A percentile compares a stretch with the other conserved stretches of the same genome.
These are phyloP conservation scores for Pollicipes pollicipes DNA, from an alignment of 1,140 invertebrate genomes.

Conservation along the genomic window DNA sequence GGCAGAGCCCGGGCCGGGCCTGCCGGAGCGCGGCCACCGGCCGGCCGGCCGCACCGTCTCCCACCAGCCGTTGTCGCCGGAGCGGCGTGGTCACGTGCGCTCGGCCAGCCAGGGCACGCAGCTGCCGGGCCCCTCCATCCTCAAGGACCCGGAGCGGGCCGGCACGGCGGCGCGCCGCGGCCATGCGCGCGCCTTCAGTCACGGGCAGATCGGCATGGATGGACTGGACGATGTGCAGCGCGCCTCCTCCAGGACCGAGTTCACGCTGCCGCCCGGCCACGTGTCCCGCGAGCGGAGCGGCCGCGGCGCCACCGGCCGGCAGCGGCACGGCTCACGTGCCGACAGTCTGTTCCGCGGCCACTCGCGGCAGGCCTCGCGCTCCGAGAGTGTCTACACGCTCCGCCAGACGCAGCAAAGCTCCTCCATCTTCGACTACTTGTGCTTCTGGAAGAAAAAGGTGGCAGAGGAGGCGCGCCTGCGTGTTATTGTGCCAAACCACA, in stretches of 20 bases:
- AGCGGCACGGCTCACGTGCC: slow-evolving; percentile 13
- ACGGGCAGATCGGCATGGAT: slow-evolving; percentile 49
- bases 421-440: slow-evolving; percentile 18
- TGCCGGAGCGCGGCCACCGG: not conserved
- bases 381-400: slow-evolving; percentile 74
- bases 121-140: slow-evolving; percentile 10
- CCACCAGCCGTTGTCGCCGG: not conserved
- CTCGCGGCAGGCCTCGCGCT: slow-evolving; percentile 42
- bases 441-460: slow-evolving; percentile 29
- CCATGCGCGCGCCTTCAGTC: slow-evolving; percentile 66
- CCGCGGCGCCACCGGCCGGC: slow-evolving; percentile 10
- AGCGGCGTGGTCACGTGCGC: slow-evolving; percentile 3
- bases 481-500: slow-evolving; percentile 60
- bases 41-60: not conserved
- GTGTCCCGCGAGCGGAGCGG: slow-evolving; percentile 19
- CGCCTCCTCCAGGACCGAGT: slow-evolving; percentile 66
- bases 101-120: slow-evolving; percentile 2
- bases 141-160: slow-evolving; percentile 4
- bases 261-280: slow-evolving; percentile 46
- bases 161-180: slow-evolving; percentile 27
- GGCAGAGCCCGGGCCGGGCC: not conserved
- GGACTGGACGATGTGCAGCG: slow-evolving; percentile 37
- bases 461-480: slow-evolving; percentile 46
- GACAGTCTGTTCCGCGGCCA: slow-evolving; percentile 26
- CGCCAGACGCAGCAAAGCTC: slow-evolving; percentile 34